Base-by-base conservation (phyloP, 2,113 vertebrate genomes). In the Sceloporus tristichus region DNA sequence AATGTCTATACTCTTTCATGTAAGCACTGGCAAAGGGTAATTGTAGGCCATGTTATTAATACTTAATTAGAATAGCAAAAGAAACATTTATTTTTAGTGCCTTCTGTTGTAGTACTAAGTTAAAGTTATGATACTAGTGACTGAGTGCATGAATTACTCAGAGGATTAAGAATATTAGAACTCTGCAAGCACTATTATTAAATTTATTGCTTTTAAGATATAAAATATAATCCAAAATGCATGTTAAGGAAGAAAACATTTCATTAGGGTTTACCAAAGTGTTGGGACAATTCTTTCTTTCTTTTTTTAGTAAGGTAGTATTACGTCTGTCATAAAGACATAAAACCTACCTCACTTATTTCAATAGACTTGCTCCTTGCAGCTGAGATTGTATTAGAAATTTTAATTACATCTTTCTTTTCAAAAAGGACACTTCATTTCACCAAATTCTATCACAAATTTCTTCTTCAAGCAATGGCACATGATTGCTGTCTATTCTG, bases 391-490 rank as follows among this genome's bases (percentile, higher is more conserved):
- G 80, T 10, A 66, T 62, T 85, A 89, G 88, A 85, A 71, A 73
- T 87, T 75, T 84, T 85, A 40, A 75, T 91, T 87, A 91, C 27
- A 84, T 80, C 84, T 94, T 83, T 48, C 71, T 59, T 71, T 88
- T 84, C 59, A 82, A 89, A 85, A 1, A 59, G 10, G 18, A n/a
- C 19, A 21, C 34, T 74, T 81, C 25, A 79, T 42, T 74, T 81
- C 74, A 53, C 68, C 81, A 87, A 87, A 74, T 87, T 18, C 68
- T 82, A 66, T 59, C 65, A 65, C 81, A 71, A 92, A 88, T 4
- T 91, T 91, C 85, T 87, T 93, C 93, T 93, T 85, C 56, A 75
- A 0, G 84, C 78, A 71, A 59, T 13, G 88, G 71, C 95, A 94
- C 84, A 84, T 93, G 93, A 84, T 62, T 90, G 40, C 71, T 5